phyloP scores from a whole-genome alignment of 1,140 invertebrate genomes.

The Danaus melanippus region DNA sequence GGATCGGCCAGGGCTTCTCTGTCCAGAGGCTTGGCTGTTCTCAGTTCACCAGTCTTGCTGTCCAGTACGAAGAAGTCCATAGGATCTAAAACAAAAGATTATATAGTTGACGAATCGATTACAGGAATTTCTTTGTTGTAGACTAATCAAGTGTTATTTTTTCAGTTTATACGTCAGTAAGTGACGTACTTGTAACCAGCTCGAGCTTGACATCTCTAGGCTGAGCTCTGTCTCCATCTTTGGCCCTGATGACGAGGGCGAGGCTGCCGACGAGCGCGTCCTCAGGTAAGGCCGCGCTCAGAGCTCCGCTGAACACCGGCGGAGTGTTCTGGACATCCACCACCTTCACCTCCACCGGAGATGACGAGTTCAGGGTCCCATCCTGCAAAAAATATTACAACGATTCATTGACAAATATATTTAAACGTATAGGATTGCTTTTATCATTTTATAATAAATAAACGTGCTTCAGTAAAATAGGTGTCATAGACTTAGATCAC shows the following conservation, averaged over 20 bases:
- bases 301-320: constrained; percentile 85
- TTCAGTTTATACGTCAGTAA: no score
- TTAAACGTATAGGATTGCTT: not conserved
- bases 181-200: constrained; percentile 82
- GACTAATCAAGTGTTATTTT: no score
- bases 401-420: not conserved
- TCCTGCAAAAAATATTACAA: constrained; percentile 74
- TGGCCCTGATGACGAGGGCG: constrained; percentile 83
- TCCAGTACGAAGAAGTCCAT: constrained; percentile 90
- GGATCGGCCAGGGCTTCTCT: constrained; percentile 85
- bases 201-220: constrained; percentile 85
- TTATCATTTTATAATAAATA: no score
- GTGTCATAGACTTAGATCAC: no score
- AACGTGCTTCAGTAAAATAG: no score
- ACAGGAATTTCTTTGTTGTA: not conserved
- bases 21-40: constrained; percentile 87
- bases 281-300: constrained; percentile 86
- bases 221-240: constrained; percentile 86
- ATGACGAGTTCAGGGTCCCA: constrained; percentile 80
- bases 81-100: constrained; percentile 76
- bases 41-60: constrained; percentile 82
- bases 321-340: constrained; percentile 88
- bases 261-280: constrained; percentile 88
- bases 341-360: constrained; percentile 83
- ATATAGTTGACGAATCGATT: not conserved